Conservation (phyloP, 2,797 vertebrate species). For the Enteromius mattozi region DNA sequence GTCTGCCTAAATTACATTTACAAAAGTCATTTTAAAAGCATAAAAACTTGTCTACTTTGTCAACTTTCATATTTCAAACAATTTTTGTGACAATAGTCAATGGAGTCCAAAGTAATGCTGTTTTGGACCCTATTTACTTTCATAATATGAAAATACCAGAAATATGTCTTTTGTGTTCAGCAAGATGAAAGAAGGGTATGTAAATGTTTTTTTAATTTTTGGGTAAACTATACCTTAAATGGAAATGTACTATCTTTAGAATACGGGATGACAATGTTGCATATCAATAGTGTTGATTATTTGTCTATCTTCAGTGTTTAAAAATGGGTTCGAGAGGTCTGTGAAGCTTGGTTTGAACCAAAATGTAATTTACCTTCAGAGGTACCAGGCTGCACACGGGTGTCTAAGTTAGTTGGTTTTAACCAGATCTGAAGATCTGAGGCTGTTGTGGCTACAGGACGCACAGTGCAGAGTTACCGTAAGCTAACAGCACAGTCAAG, state of each 20-base stretch:
- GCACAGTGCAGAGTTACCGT: constrained; percentile 47
- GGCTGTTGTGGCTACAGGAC: constrained; percentile 43
- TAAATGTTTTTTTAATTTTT: background rate
- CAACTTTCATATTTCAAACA: no score
- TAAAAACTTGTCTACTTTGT: no score
- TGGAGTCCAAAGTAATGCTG: background rate
- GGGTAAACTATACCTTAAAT: background rate
- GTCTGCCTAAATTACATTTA: no score
- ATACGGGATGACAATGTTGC: background rate
- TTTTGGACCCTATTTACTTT: background rate
- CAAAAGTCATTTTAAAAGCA: no score
- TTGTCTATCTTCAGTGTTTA: constrained; percentile 38
- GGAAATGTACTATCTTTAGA: constrained; percentile 20
- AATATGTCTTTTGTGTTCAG: background rate
- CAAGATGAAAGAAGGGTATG: background rate
- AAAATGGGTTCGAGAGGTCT: background rate
- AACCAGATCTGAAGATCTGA: constrained; percentile 23
- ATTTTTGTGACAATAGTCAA: background rate
- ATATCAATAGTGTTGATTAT: constrained; percentile 30
- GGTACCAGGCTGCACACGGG: background rate
- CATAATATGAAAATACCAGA: background rate
- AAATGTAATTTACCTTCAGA: background rate
- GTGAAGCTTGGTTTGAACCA: background rate
- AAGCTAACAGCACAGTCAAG: constrained; percentile 72
- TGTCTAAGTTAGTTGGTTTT: constrained; percentile 12